A percentile compares a stretch with the other conserved stretches of the same genome.
Conservation (phyloP, 2,888 invertebrate species). For the Chymomyza caudatula region DNA sequence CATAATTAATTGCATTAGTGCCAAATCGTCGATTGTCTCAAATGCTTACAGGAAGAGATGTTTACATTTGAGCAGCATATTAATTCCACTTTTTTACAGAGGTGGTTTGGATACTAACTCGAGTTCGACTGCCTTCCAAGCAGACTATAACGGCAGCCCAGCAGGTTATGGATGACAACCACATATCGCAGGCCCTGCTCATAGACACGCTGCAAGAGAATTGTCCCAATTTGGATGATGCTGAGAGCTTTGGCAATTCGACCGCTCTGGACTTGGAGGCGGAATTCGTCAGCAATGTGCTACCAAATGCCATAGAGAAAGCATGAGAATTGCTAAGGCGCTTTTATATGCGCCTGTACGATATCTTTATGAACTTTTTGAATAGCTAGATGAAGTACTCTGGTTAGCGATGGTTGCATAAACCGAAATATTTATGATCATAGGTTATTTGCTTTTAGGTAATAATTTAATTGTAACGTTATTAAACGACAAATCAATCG, state of each 20-base stretch:
- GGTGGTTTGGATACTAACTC: constrained; percentile 70
- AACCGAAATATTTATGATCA: too few relatives aligned
- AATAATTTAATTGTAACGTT: too few relatives aligned
- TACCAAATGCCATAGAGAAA: constrained; percentile 46
- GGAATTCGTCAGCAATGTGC: constrained; percentile 30
- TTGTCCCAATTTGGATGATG: constrained; percentile 50
- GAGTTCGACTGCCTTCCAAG: constrained; percentile 60
- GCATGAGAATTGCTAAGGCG: constrained; percentile 68
- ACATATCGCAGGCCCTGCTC: constrained; percentile 56
- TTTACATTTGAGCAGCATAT: too few relatives aligned
- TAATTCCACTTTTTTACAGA: constrained; percentile 36
- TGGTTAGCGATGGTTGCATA: background rate
- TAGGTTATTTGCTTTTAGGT: too few relatives aligned
- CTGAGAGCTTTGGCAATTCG: constrained; percentile 22
- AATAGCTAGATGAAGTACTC: constrained; percentile 23
- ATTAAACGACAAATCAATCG: too few relatives aligned
- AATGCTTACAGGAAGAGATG: background rate
- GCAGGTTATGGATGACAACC: constrained; percentile 63
- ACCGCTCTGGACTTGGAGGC: constrained; percentile 28
- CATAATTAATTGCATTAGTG: constrained; percentile 44
- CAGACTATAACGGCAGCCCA: constrained; percentile 54
- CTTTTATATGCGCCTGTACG: constrained; percentile 62
- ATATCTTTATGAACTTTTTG: constrained; percentile 53
- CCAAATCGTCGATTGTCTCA: constrained; percentile 24
- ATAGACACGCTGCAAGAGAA: constrained; percentile 60